A percentile compares a stretch with the other conserved stretches of the same genome.
These are phyloP conservation scores for Carassius gibelio DNA, from an alignment of 2,113 vertebrate species.

Conservation along the genomic window DNA sequence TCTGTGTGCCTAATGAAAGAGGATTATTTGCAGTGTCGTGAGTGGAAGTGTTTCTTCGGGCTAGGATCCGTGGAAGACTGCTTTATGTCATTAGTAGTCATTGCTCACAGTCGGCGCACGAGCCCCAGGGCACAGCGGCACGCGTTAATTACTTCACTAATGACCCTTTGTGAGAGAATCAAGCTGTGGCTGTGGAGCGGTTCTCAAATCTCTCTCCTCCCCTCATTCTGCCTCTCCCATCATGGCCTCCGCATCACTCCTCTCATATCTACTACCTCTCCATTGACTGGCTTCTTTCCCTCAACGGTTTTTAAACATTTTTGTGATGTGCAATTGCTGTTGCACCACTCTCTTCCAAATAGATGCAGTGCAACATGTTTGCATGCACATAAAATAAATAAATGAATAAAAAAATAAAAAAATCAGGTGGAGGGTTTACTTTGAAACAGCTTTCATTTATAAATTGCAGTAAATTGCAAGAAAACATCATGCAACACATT, in stretches of 20 bases:
- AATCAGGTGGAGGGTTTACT: too few species aligned
- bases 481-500: too few species aligned
- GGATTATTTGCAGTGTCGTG: not conserved
- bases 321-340: not conserved
- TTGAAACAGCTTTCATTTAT: too few species aligned
- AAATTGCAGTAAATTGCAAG: too few species aligned
- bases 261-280: not conserved
- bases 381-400: not conserved
- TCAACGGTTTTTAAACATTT: not conserved
- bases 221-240: not conserved
- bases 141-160: slow-evolving; percentile 79
- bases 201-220: slow-evolving; percentile 34
- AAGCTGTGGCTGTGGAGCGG: slow-evolving; percentile 52
- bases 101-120: slow-evolving; percentile 64
- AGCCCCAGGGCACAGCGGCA: slow-evolving; percentile 68
- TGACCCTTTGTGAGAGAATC: slow-evolving; percentile 72
- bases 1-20: slow-evolving; percentile 21
- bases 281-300: not conserved
- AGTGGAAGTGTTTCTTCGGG: slow-evolving; percentile 2
- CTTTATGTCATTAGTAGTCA: slow-evolving; percentile 65
- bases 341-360: not conserved
- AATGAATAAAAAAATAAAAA: too few species aligned
- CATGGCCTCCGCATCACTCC: slow-evolving; percentile 3
- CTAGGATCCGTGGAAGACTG: slow-evolving; percentile 49
- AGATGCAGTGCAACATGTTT: not conserved